A percentile compares a stretch with the other conserved stretches of the same genome.
These are phyloP conservation scores for Gnathonemus longibarbis DNA, from an alignment of 2,113 vertebrate genomes.

Conservation along the genomic window DNA sequence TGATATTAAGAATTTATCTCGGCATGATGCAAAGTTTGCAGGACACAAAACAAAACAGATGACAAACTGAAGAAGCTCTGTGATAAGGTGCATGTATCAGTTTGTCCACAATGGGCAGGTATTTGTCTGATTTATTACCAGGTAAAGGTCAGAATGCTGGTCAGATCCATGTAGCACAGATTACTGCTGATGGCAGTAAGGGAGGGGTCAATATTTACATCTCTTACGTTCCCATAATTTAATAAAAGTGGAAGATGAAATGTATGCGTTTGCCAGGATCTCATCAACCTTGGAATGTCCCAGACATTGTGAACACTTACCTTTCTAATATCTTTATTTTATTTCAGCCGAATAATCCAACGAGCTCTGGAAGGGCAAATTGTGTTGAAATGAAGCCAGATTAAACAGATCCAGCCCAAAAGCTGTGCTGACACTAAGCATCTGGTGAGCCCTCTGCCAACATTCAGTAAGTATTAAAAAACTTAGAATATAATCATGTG, in stretches of 20 bases:
- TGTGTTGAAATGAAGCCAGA: neutral
- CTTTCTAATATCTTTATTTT: neutral
- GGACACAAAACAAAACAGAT: neutral
- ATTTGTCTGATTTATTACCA: neutral
- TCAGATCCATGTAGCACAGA: neutral
- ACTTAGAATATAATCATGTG: neutral
- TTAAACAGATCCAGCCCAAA: neutral
- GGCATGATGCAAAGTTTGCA: neutral
- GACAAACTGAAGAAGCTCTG: neutral
- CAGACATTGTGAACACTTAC: neutral
- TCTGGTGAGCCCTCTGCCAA: neutral
- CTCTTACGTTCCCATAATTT: neutral
- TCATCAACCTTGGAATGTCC: neutral
- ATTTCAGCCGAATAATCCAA: neutral
- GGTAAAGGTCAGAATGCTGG: neutral
- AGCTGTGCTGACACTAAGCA: neutral
- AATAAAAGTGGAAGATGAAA: neutral
- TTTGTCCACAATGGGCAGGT: neutral
- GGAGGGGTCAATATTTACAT: neutral
- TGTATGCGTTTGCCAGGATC: neutral
- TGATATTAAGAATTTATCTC: neutral
- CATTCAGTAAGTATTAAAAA: neutral
- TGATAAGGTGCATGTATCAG: neutral
- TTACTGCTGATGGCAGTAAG: neutral
- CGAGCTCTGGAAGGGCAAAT: neutral